Conservation (phyloP, 2,888 invertebrate genomes). For the Coleophora flavipennella region DNA sequence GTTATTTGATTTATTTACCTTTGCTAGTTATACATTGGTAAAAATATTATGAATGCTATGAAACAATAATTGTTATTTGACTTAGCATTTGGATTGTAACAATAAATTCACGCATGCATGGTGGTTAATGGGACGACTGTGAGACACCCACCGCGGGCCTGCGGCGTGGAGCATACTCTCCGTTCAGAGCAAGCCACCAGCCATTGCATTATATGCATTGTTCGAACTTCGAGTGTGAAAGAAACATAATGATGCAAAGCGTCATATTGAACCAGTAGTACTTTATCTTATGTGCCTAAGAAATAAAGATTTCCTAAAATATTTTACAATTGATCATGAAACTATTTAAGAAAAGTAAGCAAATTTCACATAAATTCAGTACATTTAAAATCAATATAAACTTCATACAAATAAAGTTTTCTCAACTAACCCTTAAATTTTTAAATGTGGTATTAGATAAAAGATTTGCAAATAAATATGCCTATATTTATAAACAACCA, state of each 20-base stretch:
- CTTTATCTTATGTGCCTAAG: slow-evolving; percentile 65
- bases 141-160: neutral
- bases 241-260: slow-evolving; percentile 45
- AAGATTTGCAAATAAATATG: slow-evolving; percentile 29
- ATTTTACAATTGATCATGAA: slow-evolving; percentile 62
- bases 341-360: slow-evolving; percentile 41
- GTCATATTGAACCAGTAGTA: slow-evolving; percentile 55
- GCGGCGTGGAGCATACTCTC: neutral
- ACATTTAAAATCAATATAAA: slow-evolving; percentile 21
- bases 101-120: slow-evolving; percentile 43
- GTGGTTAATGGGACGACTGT: slow-evolving; percentile 38
- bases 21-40: slow-evolving; percentile 71
- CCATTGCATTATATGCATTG: slow-evolving; percentile 34
- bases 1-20: slow-evolving; percentile 71
- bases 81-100: slow-evolving; percentile 65
- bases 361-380: slow-evolving; percentile 34
- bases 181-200: slow-evolving; percentile 9
- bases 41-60: slow-evolving; percentile 70
- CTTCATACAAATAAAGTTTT: slow-evolving; percentile 30
- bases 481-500: slow-evolving; percentile 33
- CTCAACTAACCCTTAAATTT: slow-evolving; percentile 30
- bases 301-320: slow-evolving; percentile 63
- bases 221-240: slow-evolving; percentile 24
- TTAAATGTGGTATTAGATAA: slow-evolving; percentile 29
- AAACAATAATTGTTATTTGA: slow-evolving; percentile 69